Evolutionary conservation across 2,888 invertebrate genomes (phyloP), one percentile per base, ranked within the genome.

Genomic region (Ormyrus nitidulus): DNA sequence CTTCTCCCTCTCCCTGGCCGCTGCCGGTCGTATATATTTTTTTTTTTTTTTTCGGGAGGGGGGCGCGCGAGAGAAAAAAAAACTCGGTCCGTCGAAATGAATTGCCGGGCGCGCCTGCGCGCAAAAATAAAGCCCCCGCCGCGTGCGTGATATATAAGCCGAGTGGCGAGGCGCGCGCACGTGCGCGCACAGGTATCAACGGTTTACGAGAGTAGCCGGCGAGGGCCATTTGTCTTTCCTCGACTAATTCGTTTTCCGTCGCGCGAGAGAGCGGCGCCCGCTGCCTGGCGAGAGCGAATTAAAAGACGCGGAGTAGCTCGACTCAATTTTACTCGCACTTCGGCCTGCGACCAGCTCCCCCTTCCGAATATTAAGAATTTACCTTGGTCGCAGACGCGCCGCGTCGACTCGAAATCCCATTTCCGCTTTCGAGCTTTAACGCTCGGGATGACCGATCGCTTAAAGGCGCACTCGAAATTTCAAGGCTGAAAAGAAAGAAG

Each of bases 291-390:
- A 6, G 58, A n/a, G 58, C 61, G 56, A 68, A 56, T 62, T 53
- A n/a, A 73, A 68, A 34, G 34, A 34, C 76, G 46, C 59, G 34
- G 34, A 34, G 13, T 13, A 0, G 34, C 34, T 34, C 76, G 77
- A 83, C 80, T 79, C 81, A 82, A 82, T 84, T 85, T 83, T 83
- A 4, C 82, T 80, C 66, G 70, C 79, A 80, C 80, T 34, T 4
- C 34, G 34, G 34, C 56, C 54, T 64, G 74, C 79, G 65, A 78
- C 13, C 34, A 34, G 34, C 1, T 34, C 34, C 34, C 34, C 34
- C 4, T 34, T 34, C 34, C 34, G 34, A 4, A 3, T 34, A 34
- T 34, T 34, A 34, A 34, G 34, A 34, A 34, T 34, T 34, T 34
- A 34, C 4, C 34, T 34, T 4, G 34, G 34, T 4, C 34, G 19